Evolutionary conservation across 2,888 invertebrate species (phyloP).

Genomic region (Portevinia maculata): DNA sequence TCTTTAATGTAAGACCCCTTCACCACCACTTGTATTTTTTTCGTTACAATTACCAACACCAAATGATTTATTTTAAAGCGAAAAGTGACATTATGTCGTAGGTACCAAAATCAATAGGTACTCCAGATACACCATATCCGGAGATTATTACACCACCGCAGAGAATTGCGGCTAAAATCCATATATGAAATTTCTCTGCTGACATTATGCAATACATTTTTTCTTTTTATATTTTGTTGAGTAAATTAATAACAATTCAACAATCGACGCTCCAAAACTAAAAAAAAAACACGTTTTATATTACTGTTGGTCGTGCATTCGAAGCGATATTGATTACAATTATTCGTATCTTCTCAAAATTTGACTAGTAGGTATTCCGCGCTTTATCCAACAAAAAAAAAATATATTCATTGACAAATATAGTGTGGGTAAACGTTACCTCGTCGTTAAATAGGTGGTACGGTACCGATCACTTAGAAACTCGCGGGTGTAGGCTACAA

Average conservation of each 20-base stretch:
- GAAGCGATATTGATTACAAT: constrained; percentile 22
- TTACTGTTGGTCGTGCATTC: constrained; percentile 20
- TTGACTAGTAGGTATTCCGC: constrained; percentile 18
- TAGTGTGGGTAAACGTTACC: background rate
- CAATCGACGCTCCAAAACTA: constrained; percentile 7
- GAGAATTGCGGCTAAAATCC: constrained; percentile 53
- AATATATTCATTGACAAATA: constrained; percentile 29
- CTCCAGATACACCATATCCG: constrained; percentile 39
- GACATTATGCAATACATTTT: constrained; percentile 39
- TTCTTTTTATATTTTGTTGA: background rate
- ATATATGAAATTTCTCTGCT: constrained; percentile 30
- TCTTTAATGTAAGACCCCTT: background rate
- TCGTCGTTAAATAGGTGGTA: constrained; percentile 20
- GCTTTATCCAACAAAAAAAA: constrained; percentile 7
- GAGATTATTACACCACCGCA: constrained; percentile 27
- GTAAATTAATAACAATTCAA: constrained; percentile 1
- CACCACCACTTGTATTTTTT: background rate
- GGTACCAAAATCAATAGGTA: constrained; percentile 56
- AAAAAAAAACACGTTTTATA: constrained; percentile 35
- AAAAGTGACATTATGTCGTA: background rate
- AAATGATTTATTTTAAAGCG: background rate
- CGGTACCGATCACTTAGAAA: constrained; percentile 14
- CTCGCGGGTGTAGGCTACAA: constrained; percentile 30
- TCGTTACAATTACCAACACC: constrained; percentile 1
- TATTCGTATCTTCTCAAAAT: constrained; percentile 22